Conservation (phyloP, 2,113 vertebrate genomes). For the Eurypyga helias region DNA sequence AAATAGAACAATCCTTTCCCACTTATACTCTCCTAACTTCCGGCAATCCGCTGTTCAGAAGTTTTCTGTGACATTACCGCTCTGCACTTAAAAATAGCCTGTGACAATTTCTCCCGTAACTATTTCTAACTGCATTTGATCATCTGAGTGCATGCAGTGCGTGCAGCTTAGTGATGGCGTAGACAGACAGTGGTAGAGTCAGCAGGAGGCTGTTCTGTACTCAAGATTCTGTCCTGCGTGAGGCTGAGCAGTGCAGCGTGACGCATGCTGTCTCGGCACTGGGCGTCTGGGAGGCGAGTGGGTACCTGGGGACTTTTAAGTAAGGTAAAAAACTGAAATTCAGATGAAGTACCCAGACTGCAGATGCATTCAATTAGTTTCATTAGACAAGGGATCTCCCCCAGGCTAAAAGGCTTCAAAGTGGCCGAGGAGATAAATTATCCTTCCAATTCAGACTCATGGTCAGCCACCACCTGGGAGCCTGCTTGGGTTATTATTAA, state of each 20-base stretch:
- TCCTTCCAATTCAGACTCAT: conserved; percentile 55
- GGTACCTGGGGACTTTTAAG: background rate
- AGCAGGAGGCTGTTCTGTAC: background rate
- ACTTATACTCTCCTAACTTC: background rate
- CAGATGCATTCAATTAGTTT: conserved; percentile 58
- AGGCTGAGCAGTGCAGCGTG: background rate
- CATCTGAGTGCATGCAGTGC: background rate
- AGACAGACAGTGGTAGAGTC: background rate
- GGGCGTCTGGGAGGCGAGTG: background rate
- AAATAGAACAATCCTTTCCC: background rate
- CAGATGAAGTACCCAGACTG: conserved; percentile 10
- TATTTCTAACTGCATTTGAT: background rate
- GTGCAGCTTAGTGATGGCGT: background rate
- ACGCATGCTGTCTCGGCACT: background rate
- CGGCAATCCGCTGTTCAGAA: background rate
- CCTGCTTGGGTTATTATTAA: conserved; percentile 53
- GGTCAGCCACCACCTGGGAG: conserved; percentile 13
- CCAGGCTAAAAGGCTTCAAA: conserved; percentile 55
- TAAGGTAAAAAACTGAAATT: conserved; percentile 29
- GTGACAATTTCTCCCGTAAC: background rate
- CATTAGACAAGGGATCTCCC: conserved; percentile 54
- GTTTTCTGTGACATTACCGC: accelerated
- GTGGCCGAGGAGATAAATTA: conserved; percentile 59
- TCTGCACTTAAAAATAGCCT: background rate
- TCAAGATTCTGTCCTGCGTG: background rate